Conservation (phyloP, 2,797 vertebrate genomes). For the Podarcis lilfordi region DNA sequence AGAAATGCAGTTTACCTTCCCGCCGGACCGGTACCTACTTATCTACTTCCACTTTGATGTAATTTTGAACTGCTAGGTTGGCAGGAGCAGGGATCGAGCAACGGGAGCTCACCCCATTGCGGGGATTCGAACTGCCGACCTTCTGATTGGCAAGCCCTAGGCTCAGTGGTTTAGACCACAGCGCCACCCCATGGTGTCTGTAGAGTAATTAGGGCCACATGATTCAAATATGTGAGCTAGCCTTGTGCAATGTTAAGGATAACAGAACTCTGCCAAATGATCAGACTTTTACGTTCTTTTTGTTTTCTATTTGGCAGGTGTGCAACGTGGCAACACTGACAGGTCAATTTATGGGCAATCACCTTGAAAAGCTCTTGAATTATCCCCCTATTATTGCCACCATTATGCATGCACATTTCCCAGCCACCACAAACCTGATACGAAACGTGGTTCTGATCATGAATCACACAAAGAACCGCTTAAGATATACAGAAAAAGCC, state of each 20-base stretch:
- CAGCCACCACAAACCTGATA: conserved; percentile 5
- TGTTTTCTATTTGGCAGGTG: not conserved
- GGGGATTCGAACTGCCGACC: too few relatives aligned
- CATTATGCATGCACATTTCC: conserved; percentile 12
- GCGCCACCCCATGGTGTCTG: too few relatives aligned
- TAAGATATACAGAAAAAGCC: conserved; percentile 2
- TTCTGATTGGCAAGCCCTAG: too few relatives aligned
- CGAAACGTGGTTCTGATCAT: conserved; percentile 5
- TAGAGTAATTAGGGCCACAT: not conserved
- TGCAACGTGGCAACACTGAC: not conserved
- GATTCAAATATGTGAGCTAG: not conserved
- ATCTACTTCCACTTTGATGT: too few relatives aligned
- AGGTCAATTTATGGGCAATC: conserved; percentile 4
- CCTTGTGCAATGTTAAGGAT: not conserved
- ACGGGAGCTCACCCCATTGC: too few relatives aligned
- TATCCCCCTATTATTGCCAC: not conserved
- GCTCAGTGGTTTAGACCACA: too few relatives aligned
- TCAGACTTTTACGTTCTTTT: not conserved
- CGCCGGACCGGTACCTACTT: too few relatives aligned
- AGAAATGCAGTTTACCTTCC: too few relatives aligned
- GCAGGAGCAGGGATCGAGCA: too few relatives aligned
- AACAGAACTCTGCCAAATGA: not conserved
- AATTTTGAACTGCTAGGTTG: too few relatives aligned
- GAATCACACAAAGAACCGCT: conserved; percentile 8
- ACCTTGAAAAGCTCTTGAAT: conserved; percentile 20